Evolutionary conservation across 2,888 invertebrate species (phyloP), one percentile per base, ranked within the genome.

Genomic region (Prosopocoilus inquinatus): DNA sequence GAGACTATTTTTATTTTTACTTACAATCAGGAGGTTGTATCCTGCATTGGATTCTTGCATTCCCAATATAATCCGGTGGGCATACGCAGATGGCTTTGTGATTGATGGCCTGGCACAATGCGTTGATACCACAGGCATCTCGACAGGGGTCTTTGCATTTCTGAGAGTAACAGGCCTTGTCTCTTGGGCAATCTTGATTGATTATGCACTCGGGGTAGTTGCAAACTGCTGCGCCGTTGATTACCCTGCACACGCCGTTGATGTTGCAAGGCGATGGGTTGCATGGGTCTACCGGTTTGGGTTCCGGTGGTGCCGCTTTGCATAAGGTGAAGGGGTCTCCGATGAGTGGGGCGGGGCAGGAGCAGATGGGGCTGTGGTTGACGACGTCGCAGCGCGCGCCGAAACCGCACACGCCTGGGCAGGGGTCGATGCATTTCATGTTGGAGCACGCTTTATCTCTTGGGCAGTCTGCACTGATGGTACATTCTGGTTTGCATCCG

Each of bases 151-250:
- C 91, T 57, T 86, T 82, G 70, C 94, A 95, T 71, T 89, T 89
- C 63, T 91, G 91, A 36, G 85, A 84, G 67, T 89, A 88, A 70
- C 94, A 94, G 1, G 91, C 88, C 64, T 87, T 85, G 62, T 91
- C 86, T 53, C 89, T 83, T 0, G 91, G 83, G 75, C 94, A 95
- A 67, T 94, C 94, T n/a, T 89, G 88, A 70, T 94, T 94, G 50
- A 90, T 87, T 2, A 94, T 80, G 74, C 94, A 94, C 75, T 94
- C 94, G 0, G 93, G 93, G 75, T 91, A 93, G 51, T 84, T 82
- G 69, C 93, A 94, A 49, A 84, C 82, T 0, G 91, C 89, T 2
- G 82, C 81, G 11, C 82, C 82, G 60, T 89, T 89, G 56, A 86
- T 80, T 1, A 87, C 81, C 54, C 85, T 84, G 71, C 94, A 94